These are phyloP conservation scores for Carassius carassius DNA, from an alignment of 2,113 vertebrate genomes.

Conservation along the genomic window DNA sequence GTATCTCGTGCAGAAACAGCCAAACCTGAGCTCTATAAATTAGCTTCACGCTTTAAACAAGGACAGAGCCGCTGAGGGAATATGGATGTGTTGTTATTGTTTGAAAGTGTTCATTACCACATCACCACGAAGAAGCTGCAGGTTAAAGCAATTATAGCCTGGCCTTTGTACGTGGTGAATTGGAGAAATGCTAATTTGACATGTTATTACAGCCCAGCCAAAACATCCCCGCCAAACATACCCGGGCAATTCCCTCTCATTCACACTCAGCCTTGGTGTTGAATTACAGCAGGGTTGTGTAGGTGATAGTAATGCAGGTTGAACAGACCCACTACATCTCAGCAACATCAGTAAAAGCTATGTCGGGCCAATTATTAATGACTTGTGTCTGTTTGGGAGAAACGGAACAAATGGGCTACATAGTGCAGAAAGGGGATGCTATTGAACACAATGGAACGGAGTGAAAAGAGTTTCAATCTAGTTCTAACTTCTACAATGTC, in stretches of 20 bases:
- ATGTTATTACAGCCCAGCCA: slow-evolving; percentile 39
- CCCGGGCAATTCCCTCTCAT: slow-evolving; percentile 13
- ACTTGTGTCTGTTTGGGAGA: slow-evolving; percentile 55
- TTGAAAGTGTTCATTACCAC: slow-evolving; percentile 35
- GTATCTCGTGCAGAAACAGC: neutral
- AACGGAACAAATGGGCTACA: neutral
- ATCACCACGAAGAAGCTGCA: slow-evolving; percentile 37
- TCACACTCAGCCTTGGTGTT: slow-evolving; percentile 8
- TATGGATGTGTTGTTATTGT: slow-evolving; percentile 29
- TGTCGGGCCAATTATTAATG: slow-evolving; percentile 65
- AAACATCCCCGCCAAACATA: slow-evolving; percentile 25
- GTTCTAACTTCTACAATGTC: neutral
- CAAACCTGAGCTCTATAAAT: neutral
- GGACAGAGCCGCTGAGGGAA: neutral
- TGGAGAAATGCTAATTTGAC: slow-evolving; percentile 41
- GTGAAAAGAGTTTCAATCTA: slow-evolving; percentile 4
- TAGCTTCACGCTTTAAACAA: slow-evolving; percentile 26
- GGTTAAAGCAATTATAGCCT: slow-evolving; percentile 39
- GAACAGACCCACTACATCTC: slow-evolving; percentile 26
- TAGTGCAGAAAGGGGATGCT: slow-evolving; percentile 5
- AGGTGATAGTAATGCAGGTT: slow-evolving; percentile 24
- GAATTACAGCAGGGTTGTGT: slow-evolving; percentile 4
- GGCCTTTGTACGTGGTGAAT: slow-evolving; percentile 33
- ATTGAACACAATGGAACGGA: neutral
- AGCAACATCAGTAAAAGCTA: slow-evolving; percentile 50